These are phyloP conservation scores for Tragelaphus oryx DNA, from an alignment of 2,797 vertebrate genomes.

Conservation along the genomic window DNA sequence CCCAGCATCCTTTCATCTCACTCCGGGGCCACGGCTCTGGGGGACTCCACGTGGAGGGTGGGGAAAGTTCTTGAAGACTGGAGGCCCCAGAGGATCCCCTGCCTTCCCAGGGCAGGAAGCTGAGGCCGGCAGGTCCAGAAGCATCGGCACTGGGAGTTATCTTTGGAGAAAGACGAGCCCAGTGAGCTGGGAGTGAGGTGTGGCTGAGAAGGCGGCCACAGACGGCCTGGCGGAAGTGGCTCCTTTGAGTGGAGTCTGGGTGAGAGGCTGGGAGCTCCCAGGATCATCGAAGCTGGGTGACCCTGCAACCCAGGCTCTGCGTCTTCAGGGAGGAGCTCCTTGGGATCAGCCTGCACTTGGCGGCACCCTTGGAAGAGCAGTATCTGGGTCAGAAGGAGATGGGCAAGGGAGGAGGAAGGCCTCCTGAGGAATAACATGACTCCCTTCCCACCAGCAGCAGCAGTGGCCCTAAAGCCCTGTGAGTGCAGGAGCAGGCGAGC, in stretches of 20 bases:
- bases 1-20: neutral
- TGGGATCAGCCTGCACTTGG: neutral
- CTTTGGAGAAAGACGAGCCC: neutral
- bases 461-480: neutral
- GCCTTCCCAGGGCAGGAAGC: neutral
- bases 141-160: neutral
- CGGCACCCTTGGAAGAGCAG: neutral
- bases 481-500: fast-evolving
- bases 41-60: neutral
- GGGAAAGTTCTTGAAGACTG: neutral
- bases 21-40: neutral
- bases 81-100: neutral
- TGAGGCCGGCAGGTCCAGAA: fast-evolving
- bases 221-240: fast-evolving
- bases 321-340: neutral
- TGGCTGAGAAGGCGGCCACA: neutral
- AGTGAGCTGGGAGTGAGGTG: fast-evolving
- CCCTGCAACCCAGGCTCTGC: fast-evolving
- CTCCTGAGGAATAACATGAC: neutral
- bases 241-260: neutral
- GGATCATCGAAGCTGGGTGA: neutral
- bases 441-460: neutral
- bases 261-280: neutral
- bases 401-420: neutral
- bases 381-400: neutral